phyloP scores from a whole-genome alignment of 2,888 invertebrate species.

The Atherix ibis region DNA sequence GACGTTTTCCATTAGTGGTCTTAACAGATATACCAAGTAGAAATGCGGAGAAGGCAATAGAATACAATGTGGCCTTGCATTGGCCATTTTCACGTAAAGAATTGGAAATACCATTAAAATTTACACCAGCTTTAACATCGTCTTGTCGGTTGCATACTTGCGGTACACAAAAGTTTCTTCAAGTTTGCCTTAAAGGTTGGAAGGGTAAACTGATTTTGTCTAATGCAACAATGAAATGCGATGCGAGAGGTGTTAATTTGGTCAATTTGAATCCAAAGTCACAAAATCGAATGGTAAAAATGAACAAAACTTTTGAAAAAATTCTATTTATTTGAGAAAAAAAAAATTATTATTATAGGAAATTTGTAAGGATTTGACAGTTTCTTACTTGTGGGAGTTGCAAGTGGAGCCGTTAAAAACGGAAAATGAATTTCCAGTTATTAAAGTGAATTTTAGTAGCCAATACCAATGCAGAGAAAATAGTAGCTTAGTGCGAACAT shows the following conservation, averaged over 20 bases:
- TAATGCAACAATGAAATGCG: slow-evolving; percentile 39
- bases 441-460: slow-evolving; percentile 47
- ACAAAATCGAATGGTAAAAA: slow-evolving; percentile 40
- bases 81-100: slow-evolving; percentile 67
- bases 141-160: slow-evolving; percentile 72
- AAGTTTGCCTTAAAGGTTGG: slow-evolving; percentile 53
- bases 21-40: slow-evolving; percentile 61
- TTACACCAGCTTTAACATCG: slow-evolving; percentile 68
- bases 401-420: slow-evolving; percentile 45
- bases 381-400: slow-evolving; percentile 74
- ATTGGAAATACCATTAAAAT: slow-evolving; percentile 57
- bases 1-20: slow-evolving; percentile 45
- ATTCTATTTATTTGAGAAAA: slow-evolving; percentile 1
- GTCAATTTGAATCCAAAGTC: slow-evolving; percentile 49
- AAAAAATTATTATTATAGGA: slow-evolving; percentile 31
- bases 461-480: slow-evolving; percentile 35
- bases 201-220: slow-evolving; percentile 35
- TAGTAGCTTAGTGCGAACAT: slow-evolving; percentile 29
- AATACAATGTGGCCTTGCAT: slow-evolving; percentile 61
- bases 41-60: slow-evolving; percentile 50
- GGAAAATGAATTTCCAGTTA: slow-evolving; percentile 39
- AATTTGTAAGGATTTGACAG: slow-evolving; percentile 56
- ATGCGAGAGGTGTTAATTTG: slow-evolving; percentile 43
- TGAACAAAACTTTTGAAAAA: background rate
- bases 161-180: slow-evolving; percentile 68